These are phyloP conservation scores for Drosophila funebris DNA, from an alignment of 1,140 invertebrate species.

Conservation along the genomic window DNA sequence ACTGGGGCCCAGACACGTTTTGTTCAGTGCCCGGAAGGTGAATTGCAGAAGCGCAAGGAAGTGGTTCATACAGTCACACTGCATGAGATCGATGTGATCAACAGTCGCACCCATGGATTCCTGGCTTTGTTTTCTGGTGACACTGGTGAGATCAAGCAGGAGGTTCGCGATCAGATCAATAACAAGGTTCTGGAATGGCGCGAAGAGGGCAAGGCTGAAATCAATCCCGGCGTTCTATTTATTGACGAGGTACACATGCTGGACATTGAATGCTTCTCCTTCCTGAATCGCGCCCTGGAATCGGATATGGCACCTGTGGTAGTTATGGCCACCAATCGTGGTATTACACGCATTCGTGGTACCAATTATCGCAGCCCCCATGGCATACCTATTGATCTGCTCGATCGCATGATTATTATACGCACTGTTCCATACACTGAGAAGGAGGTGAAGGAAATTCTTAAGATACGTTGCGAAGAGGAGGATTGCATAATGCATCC, in stretches of 20 bases:
- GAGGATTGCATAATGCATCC: constrained; percentile 98
- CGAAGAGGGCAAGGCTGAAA: constrained; percentile 99
- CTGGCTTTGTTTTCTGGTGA: constrained; percentile 98
- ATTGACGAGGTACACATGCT: constrained; percentile 99
- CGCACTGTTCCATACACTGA: constrained; percentile 95
- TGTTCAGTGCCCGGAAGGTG: constrained; percentile 99
- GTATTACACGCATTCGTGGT: constrained; percentile 97
- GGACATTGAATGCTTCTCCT: constrained; percentile 99
- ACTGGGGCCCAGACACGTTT: constrained; percentile 96
- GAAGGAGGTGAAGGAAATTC: constrained; percentile 95
- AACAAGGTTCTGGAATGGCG: constrained; percentile 99
- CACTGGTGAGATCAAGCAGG: constrained; percentile 99
- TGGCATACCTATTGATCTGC: constrained; percentile 96
- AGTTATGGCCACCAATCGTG: constrained; percentile 99
- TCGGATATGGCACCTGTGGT: constrained; percentile 98
- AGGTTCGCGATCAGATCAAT: constrained; percentile 99
- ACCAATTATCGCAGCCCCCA: constrained; percentile 97
- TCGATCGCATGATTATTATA: constrained; percentile 98
- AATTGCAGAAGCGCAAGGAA: constrained; percentile 99
- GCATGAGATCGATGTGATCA: constrained; percentile 99
- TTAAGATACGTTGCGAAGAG: constrained; percentile 97
- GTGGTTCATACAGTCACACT: constrained; percentile 99
- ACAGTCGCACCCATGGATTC: constrained; percentile 98
- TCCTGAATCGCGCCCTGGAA: constrained; percentile 97
- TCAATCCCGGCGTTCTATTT: constrained; percentile 97